These are phyloP conservation scores for Tromatobia lineatoria DNA, from an alignment of 2,888 invertebrate species.

Conservation along the genomic window DNA sequence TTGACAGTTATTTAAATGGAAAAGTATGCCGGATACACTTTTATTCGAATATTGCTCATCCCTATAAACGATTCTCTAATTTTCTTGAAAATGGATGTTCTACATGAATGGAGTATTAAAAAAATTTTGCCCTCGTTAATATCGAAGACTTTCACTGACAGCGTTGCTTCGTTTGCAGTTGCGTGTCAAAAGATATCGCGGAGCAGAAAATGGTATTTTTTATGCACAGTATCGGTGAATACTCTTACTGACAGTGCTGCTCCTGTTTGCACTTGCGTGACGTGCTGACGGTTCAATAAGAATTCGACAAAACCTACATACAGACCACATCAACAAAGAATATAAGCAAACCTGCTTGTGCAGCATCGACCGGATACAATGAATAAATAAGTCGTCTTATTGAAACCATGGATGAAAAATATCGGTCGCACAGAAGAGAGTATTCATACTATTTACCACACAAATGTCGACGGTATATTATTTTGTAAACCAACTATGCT, in stretches of 20 bases:
- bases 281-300: conserved; percentile 55
- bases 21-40: no score
- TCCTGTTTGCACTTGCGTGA: conserved; percentile 54
- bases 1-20: no score
- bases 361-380: background rate
- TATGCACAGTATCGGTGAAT: background rate
- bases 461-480: conserved; percentile 42
- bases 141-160: background rate
- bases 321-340: background rate
- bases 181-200: background rate
- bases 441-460: conserved; percentile 53
- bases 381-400: conserved; percentile 18
- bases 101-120: no score
- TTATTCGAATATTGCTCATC: no score
- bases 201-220: background rate
- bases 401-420: conserved; percentile 6
- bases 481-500: conserved; percentile 46
- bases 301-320: conserved; percentile 33
- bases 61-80: no score
- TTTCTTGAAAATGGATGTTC: no score
- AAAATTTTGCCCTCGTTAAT: background rate
- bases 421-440: conserved; percentile 34
- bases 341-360: background rate
- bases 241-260: background rate
- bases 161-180: background rate